A percentile compares a stretch with the other conserved stretches of the same genome.
These are phyloP conservation scores for Cyphomyrmex costatus DNA, from an alignment of 1,140 invertebrate genomes.

Conservation along the genomic window DNA sequence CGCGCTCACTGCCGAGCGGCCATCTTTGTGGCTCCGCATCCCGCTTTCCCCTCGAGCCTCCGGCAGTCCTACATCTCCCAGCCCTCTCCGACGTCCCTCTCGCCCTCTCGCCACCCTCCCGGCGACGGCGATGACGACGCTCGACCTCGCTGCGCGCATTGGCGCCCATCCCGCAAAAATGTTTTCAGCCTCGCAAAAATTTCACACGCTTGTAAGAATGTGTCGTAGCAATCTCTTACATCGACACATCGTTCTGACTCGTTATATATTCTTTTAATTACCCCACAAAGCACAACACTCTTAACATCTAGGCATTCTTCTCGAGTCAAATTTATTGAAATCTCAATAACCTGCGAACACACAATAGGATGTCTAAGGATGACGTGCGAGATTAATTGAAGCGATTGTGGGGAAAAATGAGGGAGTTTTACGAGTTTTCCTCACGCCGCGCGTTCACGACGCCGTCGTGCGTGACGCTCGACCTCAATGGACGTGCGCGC, in stretches of 20 bases:
- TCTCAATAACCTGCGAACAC: no score
- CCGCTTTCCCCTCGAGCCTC: constrained; percentile 57
- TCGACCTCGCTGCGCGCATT: constrained; percentile 75
- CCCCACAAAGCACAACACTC: no score
- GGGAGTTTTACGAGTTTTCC: constrained; percentile 37
- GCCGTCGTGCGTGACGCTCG: constrained; percentile 50
- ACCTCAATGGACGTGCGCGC: constrained; percentile 42
- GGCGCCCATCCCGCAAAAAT: constrained; percentile 72
- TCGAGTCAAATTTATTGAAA: background rate
- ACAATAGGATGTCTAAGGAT: background rate
- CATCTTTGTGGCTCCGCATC: constrained; percentile 74
- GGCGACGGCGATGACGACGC: constrained; percentile 71
- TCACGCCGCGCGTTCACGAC: constrained; percentile 8
- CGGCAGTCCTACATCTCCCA: constrained; percentile 69
- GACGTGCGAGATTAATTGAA: background rate
- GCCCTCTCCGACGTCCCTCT: constrained; percentile 75
- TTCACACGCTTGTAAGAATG: constrained; percentile 36
- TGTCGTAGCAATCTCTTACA: background rate
- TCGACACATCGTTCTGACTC: background rate
- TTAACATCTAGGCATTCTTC: no score
- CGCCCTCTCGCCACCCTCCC: constrained; percentile 74
- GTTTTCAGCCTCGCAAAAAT: constrained; percentile 66
- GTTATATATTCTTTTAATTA: background rate
- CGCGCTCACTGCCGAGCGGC: constrained; percentile 72
- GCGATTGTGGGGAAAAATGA: background rate